Conservation (phyloP, 2,888 invertebrate species). For the Epirrita christyi region DNA sequence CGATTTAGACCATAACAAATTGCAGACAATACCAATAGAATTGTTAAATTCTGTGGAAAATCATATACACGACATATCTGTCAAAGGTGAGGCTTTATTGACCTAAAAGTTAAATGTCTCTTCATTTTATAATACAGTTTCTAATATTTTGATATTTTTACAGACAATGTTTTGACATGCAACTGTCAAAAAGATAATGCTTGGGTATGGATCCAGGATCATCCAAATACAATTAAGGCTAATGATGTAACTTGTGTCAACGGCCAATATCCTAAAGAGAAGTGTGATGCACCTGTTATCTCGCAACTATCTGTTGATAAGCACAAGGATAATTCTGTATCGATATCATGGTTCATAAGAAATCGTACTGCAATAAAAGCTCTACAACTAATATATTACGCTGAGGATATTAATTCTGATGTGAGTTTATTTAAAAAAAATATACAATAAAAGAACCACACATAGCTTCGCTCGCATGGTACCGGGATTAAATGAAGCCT, state of each 20-base stretch:
- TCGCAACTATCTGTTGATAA: conserved; percentile 93
- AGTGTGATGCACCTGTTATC: conserved; percentile 89
- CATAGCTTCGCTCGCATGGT: no score
- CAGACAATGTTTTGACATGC: conserved; percentile 95
- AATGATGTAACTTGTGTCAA: conserved; percentile 67
- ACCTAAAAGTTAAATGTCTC: not conserved
- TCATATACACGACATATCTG: conserved; percentile 90
- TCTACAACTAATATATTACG: conserved; percentile 93
- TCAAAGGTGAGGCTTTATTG: conserved; percentile 87
- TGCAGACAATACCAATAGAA: conserved; percentile 91
- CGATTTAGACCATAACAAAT: conserved; percentile 92
- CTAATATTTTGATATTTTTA: conserved; percentile 42
- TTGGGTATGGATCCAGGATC: conserved; percentile 96
- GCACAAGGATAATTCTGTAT: conserved; percentile 93
- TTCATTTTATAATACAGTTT: not conserved
- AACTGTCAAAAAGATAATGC: conserved; percentile 95
- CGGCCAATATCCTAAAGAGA: conserved; percentile 74
- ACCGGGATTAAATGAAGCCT: no score
- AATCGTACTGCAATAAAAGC: conserved; percentile 94
- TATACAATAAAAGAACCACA: no score
- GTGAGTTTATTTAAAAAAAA: conserved; percentile 47
- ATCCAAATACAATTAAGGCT: conserved; percentile 85
- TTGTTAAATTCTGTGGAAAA: conserved; percentile 93
- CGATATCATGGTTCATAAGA: conserved; percentile 95
- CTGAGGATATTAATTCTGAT: conserved; percentile 61